A percentile compares a stretch with the other conserved stretches of the same genome.
Evolutionary conservation across 2,888 invertebrate genomes (phyloP).

Genomic region (Carcina quercana): DNA sequence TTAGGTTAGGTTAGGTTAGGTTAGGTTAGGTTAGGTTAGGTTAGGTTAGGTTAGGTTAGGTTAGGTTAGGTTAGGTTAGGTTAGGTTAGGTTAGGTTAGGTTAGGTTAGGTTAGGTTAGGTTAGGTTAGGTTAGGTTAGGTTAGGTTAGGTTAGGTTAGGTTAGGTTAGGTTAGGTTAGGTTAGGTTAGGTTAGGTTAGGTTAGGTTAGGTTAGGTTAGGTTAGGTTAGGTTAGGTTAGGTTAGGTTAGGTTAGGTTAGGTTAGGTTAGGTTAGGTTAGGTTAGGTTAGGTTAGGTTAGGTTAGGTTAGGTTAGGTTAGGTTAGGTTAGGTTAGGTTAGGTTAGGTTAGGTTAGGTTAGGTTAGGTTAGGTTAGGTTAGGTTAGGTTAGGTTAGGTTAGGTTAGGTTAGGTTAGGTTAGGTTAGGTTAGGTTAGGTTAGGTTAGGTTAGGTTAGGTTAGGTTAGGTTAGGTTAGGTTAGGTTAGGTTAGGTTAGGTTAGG

Average conservation of each 20-base stretch:
- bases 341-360: conserved; percentile 5
- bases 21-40: conserved; percentile 2
- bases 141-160: conserved; percentile 8
- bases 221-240: conserved; percentile 5
- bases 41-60: conserved; percentile 3
- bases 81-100: conserved; percentile 7
- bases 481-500: conserved; percentile 5
- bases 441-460: conserved; percentile 5
- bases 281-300: conserved; percentile 5
- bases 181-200: conserved; percentile 5
- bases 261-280: conserved; percentile 5
- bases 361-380: conserved; percentile 5
- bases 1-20: conserved; percentile 2
- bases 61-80: conserved; percentile 4
- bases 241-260: conserved; percentile 5
- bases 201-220: conserved; percentile 5
- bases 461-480: conserved; percentile 5
- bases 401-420: conserved; percentile 5
- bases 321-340: conserved; percentile 5
- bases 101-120: conserved; percentile 7
- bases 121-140: conserved; percentile 7
- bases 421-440: conserved; percentile 5
- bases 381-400: conserved; percentile 5
- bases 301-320: conserved; percentile 5
- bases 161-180: conserved; percentile 5